phyloP scores from a whole-genome alignment of 2,888 invertebrate species.

The Polydesmus complanatus region DNA sequence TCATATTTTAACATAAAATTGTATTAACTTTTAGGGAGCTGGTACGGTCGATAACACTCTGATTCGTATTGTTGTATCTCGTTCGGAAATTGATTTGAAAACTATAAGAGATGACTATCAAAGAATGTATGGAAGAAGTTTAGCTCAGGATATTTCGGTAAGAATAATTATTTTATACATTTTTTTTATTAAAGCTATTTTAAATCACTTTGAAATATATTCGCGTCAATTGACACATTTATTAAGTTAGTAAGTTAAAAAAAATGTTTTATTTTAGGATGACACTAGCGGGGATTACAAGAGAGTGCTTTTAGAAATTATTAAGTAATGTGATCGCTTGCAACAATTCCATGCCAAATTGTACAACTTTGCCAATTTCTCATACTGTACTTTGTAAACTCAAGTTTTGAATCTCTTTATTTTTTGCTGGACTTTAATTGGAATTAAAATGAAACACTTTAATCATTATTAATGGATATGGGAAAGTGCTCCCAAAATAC shows the following conservation, averaged over 20 bases:
- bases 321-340: no score
- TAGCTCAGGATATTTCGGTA: constrained; percentile 15
- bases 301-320: constrained; percentile 4
- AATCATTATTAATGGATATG: no score
- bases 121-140: constrained; percentile 13
- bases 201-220: background rate
- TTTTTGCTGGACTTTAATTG: no score
- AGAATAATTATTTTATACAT: background rate
- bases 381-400: no score
- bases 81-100: constrained; percentile 17
- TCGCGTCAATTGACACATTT: background rate
- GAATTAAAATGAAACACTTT: no score
- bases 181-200: no score
- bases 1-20: background rate
- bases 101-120: constrained; percentile 16
- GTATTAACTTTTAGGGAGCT: constrained; percentile 25
- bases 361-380: background rate
- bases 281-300: constrained; percentile 14
- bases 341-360: no score
- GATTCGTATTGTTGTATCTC: constrained; percentile 28
- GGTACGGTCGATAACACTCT: constrained; percentile 35
- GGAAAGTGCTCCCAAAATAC: no score
- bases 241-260: background rate
- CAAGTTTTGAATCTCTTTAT: no score
- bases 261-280: background rate